These are phyloP conservation scores for Fragum whitleyi DNA, from an alignment of 2,888 invertebrate species.

Conservation along the genomic window DNA sequence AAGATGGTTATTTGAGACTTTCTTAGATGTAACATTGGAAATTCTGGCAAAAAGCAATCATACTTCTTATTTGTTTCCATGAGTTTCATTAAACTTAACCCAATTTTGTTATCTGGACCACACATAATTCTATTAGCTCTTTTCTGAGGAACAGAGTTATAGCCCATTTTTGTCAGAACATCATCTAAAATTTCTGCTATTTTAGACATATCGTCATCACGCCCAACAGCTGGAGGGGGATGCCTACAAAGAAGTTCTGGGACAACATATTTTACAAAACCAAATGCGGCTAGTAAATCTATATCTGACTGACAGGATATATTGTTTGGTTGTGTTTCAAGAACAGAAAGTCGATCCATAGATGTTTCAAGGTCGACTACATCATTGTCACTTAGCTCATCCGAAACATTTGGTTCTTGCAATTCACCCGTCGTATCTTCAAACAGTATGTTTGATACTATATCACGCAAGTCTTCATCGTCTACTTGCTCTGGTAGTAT, in stretches of 20 bases:
- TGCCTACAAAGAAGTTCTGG: slow-evolving; percentile 51
- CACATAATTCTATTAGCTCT: slow-evolving; percentile 33
- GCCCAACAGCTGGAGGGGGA: slow-evolving; percentile 60
- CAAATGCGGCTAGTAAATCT: slow-evolving; percentile 23
- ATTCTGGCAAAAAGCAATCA: slow-evolving; percentile 41
- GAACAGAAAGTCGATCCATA: no score
- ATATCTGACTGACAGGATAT: no score
- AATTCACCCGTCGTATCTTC: no score
- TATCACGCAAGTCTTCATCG: no score
- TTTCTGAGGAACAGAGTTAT: slow-evolving; percentile 23
- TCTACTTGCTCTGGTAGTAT: no score
- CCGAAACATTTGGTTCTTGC: no score
- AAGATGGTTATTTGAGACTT: slow-evolving; percentile 55
- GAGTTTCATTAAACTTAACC: slow-evolving; percentile 29
- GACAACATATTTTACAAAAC: slow-evolving; percentile 35
- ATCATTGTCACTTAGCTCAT: no score
- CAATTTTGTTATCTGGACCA: slow-evolving; percentile 54
- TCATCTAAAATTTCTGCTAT: slow-evolving; percentile 49
- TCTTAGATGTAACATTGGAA: slow-evolving; percentile 46
- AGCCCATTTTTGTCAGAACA: slow-evolving; percentile 42
- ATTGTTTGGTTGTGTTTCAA: no score
- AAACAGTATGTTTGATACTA: no score
- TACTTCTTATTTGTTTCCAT: slow-evolving; percentile 21
- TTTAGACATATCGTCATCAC: slow-evolving; percentile 50
- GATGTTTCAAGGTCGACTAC: no score